Evolutionary conservation across 2,888 invertebrate species (phyloP).

Genomic region (Dolichomitus sp.): DNA sequence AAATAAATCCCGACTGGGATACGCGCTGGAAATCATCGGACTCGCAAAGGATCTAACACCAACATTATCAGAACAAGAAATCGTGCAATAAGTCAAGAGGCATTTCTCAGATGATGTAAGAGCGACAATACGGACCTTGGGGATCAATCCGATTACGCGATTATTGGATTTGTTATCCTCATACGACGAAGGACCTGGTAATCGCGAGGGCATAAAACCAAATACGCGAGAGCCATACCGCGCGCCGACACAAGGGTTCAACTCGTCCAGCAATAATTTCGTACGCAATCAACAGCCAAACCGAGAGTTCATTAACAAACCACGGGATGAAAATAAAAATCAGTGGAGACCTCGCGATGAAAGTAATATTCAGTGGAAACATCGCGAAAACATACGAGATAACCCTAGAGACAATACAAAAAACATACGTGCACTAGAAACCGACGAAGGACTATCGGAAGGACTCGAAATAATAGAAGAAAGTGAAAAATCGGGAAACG

Average conservation of each 20-base stretch:
- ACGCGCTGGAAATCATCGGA: not conserved
- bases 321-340: too few relatives aligned
- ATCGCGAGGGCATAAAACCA: not conserved
- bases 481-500: slow-evolving; percentile 18
- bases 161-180: slow-evolving; percentile 15
- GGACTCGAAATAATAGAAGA: not conserved
- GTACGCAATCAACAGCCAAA: too few relatives aligned
- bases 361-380: not conserved
- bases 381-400: not conserved
- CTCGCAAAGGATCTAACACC: slow-evolving; percentile 2
- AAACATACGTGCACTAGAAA: not conserved
- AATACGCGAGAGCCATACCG: not conserved
- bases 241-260: not conserved
- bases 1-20: not conserved
- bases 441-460: not conserved
- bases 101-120: slow-evolving; percentile 32
- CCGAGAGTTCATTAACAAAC: too few relatives aligned
- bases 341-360: not conserved
- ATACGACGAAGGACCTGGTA: slow-evolving; percentile 1
- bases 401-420: not conserved
- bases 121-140: not conserved
- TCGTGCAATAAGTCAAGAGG: not conserved
- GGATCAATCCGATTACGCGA: not conserved
- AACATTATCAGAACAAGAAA: not conserved
- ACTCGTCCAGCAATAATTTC: too few relatives aligned